A percentile compares a stretch with the other conserved stretches of the same genome.
Evolutionary conservation across 1,140 invertebrate species (phyloP).

Genomic region (Drosophila tristis): DNA sequence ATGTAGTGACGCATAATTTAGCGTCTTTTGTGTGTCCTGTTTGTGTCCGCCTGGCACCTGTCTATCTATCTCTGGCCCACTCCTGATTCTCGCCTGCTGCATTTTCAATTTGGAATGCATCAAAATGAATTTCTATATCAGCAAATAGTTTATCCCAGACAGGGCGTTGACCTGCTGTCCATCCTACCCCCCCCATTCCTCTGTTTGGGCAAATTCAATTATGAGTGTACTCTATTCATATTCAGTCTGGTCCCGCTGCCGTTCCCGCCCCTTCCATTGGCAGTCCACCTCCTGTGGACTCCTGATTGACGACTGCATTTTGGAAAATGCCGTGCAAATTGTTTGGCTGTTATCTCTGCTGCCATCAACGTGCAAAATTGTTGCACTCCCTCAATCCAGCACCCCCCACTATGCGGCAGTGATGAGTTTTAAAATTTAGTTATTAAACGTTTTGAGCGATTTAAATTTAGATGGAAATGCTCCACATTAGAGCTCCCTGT

Average conservation of each 20-base stretch:
- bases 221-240: slow-evolving; percentile 54
- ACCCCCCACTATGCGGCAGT: slow-evolving; percentile 30
- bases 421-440: slow-evolving; percentile 78
- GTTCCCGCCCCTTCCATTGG: slow-evolving; percentile 3
- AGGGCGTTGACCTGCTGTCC: slow-evolving; percentile 26
- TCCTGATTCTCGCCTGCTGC: not conserved
- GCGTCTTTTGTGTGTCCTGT: slow-evolving; percentile 15
- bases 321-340: slow-evolving; percentile 51
- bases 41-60: slow-evolving; percentile 9
- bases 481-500: not conserved
- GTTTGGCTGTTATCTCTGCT: slow-evolving; percentile 39
- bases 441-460: slow-evolving; percentile 78
- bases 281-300: slow-evolving; percentile 14
- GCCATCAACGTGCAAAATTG: slow-evolving; percentile 64
- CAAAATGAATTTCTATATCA: slow-evolving; percentile 74
- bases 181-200: not conserved
- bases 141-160: slow-evolving; percentile 41
- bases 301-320: slow-evolving; percentile 75
- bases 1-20: slow-evolving; percentile 34
- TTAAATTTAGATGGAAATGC: slow-evolving; percentile 78
- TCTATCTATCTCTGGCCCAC: not conserved
- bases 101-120: slow-evolving; percentile 32
- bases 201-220: slow-evolving; percentile 66
- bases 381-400: slow-evolving; percentile 9
- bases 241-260: slow-evolving; percentile 18